A percentile compares a stretch with the other conserved stretches of the same genome.
phyloP scores from a whole-genome alignment of 2,113 vertebrate genomes.

The Oophaga pumilio region DNA sequence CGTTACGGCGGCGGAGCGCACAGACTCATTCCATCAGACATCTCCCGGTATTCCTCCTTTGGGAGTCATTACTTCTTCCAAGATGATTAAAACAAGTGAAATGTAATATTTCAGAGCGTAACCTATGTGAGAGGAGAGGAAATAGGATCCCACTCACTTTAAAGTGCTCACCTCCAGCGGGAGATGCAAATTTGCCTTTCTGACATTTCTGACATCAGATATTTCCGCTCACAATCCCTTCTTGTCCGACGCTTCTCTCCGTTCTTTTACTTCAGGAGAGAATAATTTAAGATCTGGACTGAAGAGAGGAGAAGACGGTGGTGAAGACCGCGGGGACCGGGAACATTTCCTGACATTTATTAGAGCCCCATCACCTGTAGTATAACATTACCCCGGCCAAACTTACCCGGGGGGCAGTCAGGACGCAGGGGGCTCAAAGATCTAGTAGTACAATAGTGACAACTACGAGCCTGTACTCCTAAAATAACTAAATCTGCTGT shows the following conservation, averaged over 20 bases:
- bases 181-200: slow-evolving; percentile 61
- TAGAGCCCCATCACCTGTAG: background rate
- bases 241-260: slow-evolving; percentile 60
- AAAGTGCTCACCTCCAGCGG: slow-evolving; percentile 51
- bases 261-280: slow-evolving; percentile 25
- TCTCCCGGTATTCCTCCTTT: slow-evolving; percentile 19
- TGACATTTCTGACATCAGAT: slow-evolving; percentile 58
- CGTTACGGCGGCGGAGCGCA: background rate
- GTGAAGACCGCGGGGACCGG: background rate
- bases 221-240: slow-evolving; percentile 59
- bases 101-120: slow-evolving; percentile 16
- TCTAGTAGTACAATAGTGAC: background rate
- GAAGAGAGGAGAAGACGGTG: background rate
- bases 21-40: background rate
- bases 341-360: slow-evolving; percentile 10
- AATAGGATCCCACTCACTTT: slow-evolving; percentile 53
- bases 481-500: background rate
- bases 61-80: slow-evolving; percentile 47
- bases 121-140: slow-evolving; percentile 60
- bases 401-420: background rate
- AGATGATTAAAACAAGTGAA: slow-evolving; percentile 58
- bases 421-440: background rate
- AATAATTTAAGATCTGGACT: slow-evolving; percentile 51
- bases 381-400: background rate
- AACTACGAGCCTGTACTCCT: background rate